Base-by-base conservation (phyloP, 2,797 vertebrate species). In the Picus viridis region DNA sequence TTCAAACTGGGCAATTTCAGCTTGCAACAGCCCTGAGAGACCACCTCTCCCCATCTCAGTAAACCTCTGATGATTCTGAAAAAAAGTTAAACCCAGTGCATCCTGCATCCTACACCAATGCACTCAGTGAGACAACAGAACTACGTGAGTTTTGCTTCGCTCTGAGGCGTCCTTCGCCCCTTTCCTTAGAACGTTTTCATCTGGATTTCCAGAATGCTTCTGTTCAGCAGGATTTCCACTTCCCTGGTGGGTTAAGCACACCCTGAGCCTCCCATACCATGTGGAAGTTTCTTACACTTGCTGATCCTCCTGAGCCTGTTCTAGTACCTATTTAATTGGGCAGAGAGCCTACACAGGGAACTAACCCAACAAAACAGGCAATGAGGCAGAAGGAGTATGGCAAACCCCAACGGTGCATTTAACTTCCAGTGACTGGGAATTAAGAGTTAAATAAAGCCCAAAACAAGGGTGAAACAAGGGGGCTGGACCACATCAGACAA, bases 241-340 rank as follows among this genome's bases (percentile, higher is more conserved):
- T 19, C 51, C 7, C 27, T 39, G 27, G 23, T 29, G 49, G 20
- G 10, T 14, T 80, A 34, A 18, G 27, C 34, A 23, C 1, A 22
- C 2, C 8, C 32, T 13, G 12, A 76, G 7, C n/a, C 34, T 36
- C 36, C 11, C n/a, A 70, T 24, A 51, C 14, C 17, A 51, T 0
- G 0, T 7, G 4, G 17, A 88, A 18, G 32, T n/a, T 87, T 67
- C 36, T 51, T 57, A 47, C 14, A 56, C 19, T 19, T 41, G 19
- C 39, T 24, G 43, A 64, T 56, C 23, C 39, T 74, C 45, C 34
- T 18, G 24, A 22, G 53, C 51, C 47, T 2, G 2, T 18, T 41
- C 17, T 23, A 23, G 30, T 6, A 83, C 4, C 29, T 18, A 22
- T 34, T 64, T 71, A 53, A 67, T 12, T 30, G 34, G 41, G 24